phyloP scores from a whole-genome alignment of 2,113 vertebrate species.

The Pogona vitticeps region DNA sequence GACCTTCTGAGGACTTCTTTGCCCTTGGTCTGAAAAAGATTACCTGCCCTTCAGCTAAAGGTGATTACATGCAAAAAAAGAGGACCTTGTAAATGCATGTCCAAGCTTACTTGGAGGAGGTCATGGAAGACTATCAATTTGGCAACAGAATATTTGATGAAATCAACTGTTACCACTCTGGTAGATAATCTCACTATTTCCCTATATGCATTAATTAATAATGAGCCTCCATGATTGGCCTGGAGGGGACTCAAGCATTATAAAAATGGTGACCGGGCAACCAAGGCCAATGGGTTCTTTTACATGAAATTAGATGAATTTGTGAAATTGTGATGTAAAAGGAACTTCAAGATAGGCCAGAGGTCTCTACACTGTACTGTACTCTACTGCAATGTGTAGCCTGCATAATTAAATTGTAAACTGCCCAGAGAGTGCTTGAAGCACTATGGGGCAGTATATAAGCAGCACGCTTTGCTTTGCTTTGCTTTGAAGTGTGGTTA shows the following conservation, averaged over 20 bases:
- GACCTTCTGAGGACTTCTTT: too few relatives aligned
- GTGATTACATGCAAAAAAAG: background rate
- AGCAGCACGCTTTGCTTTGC: too few relatives aligned
- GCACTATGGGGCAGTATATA: too few relatives aligned
- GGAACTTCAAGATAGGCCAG: slow-evolving; percentile 28
- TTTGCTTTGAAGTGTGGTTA: background rate
- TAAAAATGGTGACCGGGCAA: background rate
- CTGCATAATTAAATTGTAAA: too few relatives aligned
- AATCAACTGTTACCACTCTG: background rate
- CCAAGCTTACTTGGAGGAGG: background rate
- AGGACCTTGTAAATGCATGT: background rate
- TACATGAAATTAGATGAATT: slow-evolving; percentile 11
- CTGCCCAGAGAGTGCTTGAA: too few relatives aligned
- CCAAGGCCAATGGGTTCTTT: slow-evolving; percentile 10
- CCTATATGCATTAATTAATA: slow-evolving; percentile 15
- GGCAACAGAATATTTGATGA: background rate
- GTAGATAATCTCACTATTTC: background rate
- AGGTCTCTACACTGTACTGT: too few relatives aligned
- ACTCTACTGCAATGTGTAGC: too few relatives aligned
- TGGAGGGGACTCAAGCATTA: background rate
- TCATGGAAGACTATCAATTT: background rate
- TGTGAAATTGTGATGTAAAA: too few relatives aligned
- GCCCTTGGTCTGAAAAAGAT: too few relatives aligned
- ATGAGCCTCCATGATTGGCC: slow-evolving; percentile 10
- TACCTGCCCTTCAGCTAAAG: background rate